Base-by-base conservation (phyloP, 2,113 vertebrate species). In the Onychostoma macrolepis region DNA sequence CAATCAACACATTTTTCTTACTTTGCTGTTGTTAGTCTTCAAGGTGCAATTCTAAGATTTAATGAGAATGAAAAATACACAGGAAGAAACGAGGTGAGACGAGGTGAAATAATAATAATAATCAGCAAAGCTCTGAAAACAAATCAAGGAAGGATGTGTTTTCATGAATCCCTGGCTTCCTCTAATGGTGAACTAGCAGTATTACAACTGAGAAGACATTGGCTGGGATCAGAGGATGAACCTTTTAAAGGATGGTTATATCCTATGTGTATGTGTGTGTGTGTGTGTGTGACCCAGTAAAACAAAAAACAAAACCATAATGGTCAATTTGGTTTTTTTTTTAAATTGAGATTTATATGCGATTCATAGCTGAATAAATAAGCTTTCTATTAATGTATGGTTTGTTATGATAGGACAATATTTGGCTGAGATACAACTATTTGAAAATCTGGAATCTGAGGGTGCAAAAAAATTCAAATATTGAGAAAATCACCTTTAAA, bases 1-100 rank as follows among this genome's bases (percentile, higher is more conserved):
- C 48, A 86, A 63, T 75, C 77, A 85, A 65, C 85, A 86, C 78
- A 17, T 74, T 80, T 61, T 30, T 21, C 61, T 24, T 53, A 45
- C 83, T 84, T 75, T 26, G n/a, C 33, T 50, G 41, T 21, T n/a
- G 45, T 69, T 19, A 28, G n/a, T 56, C 50, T 6, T 30, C 26
- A 36, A 50, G 15, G 17, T 63, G 77, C 38, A 36, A 30, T 28
- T 7, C n/a, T 33, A 19, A 30, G 41, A 75, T 75, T 85, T 30
- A 65, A 85, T 77, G 50, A 43, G 19, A 33, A 78, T 19, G 10
- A 33, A 80, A n/a, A 58, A 17, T 10, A 5, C 12, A 65, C 26
- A 33, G 28, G 8, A 24, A 36, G 45, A 61, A 65, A 13, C 0
- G 38, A 43, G 38, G 69, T 4, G 24, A 26, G 36, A 36, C 0